Evolutionary conservation across 1,140 invertebrate genomes (phyloP).

Genomic region (Drosophila micromelanica): DNA sequence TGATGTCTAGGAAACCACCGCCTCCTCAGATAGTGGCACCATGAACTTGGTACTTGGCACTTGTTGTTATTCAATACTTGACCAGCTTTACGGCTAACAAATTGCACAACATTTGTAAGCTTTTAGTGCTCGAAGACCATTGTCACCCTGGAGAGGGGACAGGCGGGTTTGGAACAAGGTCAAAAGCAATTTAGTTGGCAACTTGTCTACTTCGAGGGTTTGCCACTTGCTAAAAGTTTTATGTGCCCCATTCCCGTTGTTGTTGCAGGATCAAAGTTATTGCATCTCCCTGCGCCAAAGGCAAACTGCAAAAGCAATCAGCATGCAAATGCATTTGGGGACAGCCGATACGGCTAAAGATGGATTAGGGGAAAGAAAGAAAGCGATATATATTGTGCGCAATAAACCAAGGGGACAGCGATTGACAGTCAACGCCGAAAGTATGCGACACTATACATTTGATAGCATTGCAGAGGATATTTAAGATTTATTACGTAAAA

Average conservation of each 20-base stretch:
- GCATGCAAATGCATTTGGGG: conserved; percentile 69
- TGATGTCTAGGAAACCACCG: not conserved
- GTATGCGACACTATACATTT: conserved; percentile 19
- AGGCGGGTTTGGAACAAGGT: not conserved
- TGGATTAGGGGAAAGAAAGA: not conserved
- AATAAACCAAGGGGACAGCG: conserved; percentile 37
- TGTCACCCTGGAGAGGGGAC: conserved; percentile 3
- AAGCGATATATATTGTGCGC: conserved; percentile 48
- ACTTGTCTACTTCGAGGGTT: conserved; percentile 51
- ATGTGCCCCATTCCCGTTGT: conserved; percentile 29
- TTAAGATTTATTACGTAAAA: too few species aligned
- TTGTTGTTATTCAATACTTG: conserved; percentile 58
- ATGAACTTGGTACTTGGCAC: conserved; percentile 14
- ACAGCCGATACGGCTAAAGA: conserved; percentile 14
- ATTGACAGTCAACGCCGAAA: conserved; percentile 28
- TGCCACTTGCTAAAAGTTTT: conserved; percentile 48
- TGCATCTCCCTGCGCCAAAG: conserved; percentile 21
- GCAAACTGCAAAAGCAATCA: conserved; percentile 56
- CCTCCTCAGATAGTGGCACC: not conserved
- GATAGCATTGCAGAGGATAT: too few species aligned
- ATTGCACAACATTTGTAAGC: conserved; percentile 65
- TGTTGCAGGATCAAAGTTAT: conserved; percentile 42
- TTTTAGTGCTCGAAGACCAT: conserved; percentile 36
- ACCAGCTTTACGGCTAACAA: conserved; percentile 54
- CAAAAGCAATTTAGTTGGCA: conserved; percentile 40